Evolutionary conservation across 1,140 invertebrate species (phyloP).

Genomic region (Tetramorium alpestre): DNA sequence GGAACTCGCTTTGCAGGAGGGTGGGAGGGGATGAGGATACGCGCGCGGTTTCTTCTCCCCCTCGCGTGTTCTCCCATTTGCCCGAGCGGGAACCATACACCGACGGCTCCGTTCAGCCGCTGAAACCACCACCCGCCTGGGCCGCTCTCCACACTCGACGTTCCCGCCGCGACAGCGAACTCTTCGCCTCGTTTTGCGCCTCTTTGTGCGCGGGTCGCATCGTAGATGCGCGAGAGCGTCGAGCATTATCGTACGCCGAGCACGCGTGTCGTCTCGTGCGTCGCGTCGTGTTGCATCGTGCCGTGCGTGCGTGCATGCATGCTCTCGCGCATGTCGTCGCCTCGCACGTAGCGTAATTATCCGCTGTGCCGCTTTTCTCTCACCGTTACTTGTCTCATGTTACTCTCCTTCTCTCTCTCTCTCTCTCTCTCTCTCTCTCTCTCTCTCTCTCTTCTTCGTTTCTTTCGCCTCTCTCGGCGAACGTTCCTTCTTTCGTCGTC

Average conservation of each 20-base stretch:
- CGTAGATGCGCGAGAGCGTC: constrained; percentile 44
- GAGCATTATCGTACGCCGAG: constrained; percentile 43
- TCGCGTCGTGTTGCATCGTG: not conserved
- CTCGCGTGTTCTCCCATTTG: constrained; percentile 72
- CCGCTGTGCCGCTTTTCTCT: not conserved
- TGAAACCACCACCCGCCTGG: constrained; percentile 28
- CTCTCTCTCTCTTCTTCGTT: not conserved
- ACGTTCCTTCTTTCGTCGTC: constrained; percentile 18
- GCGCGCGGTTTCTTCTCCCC: constrained; percentile 65
- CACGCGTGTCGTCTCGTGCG: constrained; percentile 29
- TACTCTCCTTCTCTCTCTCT: not conserved
- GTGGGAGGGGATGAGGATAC: constrained; percentile 13
- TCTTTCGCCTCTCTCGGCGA: not conserved
- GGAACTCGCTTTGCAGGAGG: constrained; percentile 50
- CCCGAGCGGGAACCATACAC: constrained; percentile 51
- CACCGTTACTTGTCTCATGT: not conserved
- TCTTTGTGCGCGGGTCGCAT: constrained; percentile 49
- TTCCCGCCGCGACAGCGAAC: constrained; percentile 4
- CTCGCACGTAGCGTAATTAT: constrained; percentile 51
- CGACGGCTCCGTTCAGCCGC: constrained; percentile 30
- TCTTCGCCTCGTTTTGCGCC: constrained; percentile 49
- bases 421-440: not conserved
- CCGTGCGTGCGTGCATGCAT: not conserved
- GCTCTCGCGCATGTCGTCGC: not conserved
- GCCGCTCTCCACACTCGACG: not conserved